Evolutionary conservation across 2,888 invertebrate genomes (phyloP).

Genomic region (Parasteatoda lunata): DNA sequence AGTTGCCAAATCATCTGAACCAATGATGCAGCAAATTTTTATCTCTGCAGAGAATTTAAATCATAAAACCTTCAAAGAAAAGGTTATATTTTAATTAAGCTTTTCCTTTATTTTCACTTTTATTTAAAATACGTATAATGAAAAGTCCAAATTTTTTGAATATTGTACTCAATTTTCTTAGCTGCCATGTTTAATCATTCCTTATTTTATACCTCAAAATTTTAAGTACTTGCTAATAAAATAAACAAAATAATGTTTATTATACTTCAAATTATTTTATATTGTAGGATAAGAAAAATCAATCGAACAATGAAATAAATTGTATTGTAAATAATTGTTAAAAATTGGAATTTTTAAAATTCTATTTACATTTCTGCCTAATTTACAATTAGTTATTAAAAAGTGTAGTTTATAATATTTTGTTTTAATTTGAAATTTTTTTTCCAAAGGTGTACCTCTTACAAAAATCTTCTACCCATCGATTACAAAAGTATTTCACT

Average conservation of each 20-base stretch:
- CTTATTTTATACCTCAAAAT: no score
- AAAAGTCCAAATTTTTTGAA: no score
- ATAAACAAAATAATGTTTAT: no score
- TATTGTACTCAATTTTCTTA: no score
- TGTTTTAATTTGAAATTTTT: neutral
- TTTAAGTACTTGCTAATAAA: no score
- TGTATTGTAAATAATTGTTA: no score
- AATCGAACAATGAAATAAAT: no score
- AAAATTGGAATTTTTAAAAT: neutral
- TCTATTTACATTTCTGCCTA: neutral
- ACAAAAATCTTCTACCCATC: slow-evolving; percentile 94
- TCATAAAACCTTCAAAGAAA: slow-evolving; percentile 79
- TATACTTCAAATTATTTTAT: no score
- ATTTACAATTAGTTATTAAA: neutral
- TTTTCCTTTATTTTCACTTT: neutral
- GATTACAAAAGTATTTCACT: slow-evolving; percentile 82
- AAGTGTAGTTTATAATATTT: neutral
- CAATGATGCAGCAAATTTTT: slow-evolving; percentile 93
- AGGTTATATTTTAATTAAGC: slow-evolving; percentile 76
- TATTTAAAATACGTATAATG: neutral
- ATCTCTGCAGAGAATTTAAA: slow-evolving; percentile 74
- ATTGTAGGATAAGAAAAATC: no score
- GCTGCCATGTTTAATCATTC: no score
- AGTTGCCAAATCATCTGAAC: slow-evolving; percentile 95
- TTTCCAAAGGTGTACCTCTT: slow-evolving; percentile 87